Base-by-base conservation (phyloP, 2,888 invertebrate species). In the Masnerella sp. region DNA sequence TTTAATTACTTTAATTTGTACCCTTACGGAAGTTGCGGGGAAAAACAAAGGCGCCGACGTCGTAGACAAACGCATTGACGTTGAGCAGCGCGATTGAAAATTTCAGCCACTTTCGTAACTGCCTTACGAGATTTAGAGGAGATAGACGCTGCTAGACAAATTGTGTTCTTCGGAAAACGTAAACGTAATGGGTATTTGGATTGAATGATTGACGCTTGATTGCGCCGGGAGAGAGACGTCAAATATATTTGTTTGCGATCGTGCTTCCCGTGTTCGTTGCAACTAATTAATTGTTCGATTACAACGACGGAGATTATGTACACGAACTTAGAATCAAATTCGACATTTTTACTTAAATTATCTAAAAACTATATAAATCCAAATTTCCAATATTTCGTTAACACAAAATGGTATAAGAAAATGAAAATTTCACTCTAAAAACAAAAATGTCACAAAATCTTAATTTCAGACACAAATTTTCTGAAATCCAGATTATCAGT, bases 1-100 rank as follows among this genome's bases (percentile, higher is more conserved):
- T 82, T 82, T 82, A 83, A 83, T 82, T 83, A 83, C 83, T 81
- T 81, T 78, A 79, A 81, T 82, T 81, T 80, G 71, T 78, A 76
- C 67, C 42, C 42, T 52, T 45, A 36, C 58, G 18, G 47, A 65
- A 72, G 15, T 72, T 51, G 67, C 25, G 72, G 61, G 56, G 11
- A 72, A 72, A 72, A 72, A 72, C 54, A 65, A 56, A 62, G 62
- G 62, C 45, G 58, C 67, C 62, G 43, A 73, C 67, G 59, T 56
- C 59, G 56, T 49, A 67, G 67, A 72, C 67, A 56, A 54, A 34
- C 30, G 40, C 51, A 59, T 54, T 67, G 61, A 67, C 67, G 61
- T 72, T 42, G 51, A 61, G 61, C 32, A 61, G 67, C 47, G 28
- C 61, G 67, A 72, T 67, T 61, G 72, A 72, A 72, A 72, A 67